phyloP scores from a whole-genome alignment of 2,888 invertebrate genomes.

The Eurytoma californica region DNA sequence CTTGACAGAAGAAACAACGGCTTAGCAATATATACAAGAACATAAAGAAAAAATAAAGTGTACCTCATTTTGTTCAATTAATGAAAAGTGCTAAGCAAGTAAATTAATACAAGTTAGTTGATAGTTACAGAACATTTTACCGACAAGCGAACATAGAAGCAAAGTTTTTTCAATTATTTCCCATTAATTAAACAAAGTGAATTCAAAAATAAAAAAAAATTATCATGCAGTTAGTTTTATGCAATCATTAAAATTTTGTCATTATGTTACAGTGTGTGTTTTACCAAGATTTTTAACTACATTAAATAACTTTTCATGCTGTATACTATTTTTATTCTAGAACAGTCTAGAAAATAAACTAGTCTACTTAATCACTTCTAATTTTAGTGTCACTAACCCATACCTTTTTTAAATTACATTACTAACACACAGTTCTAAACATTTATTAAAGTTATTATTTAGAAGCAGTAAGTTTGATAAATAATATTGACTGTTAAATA shows the following conservation, averaged over 20 bases:
- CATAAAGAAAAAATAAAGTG: background rate
- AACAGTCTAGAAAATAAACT: conserved; percentile 26
- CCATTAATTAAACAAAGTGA: background rate
- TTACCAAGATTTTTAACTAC: conserved; percentile 32
- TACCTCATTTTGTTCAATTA: background rate
- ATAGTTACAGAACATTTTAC: conserved; percentile 20
- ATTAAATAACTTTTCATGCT: conserved; percentile 26
- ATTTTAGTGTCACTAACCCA: conserved; percentile 26
- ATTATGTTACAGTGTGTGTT: conserved; percentile 19
- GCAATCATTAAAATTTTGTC: conserved; percentile 8
- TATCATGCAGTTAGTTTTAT: conserved; percentile 31
- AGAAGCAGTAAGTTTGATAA: conserved; percentile 9
- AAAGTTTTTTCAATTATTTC: background rate
- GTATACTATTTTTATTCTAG: conserved; percentile 3
- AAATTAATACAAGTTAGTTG: conserved; percentile 18
- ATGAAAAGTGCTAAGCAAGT: conserved; percentile 3
- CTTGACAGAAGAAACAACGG: conserved; percentile 42
- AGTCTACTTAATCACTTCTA: conserved; percentile 28
- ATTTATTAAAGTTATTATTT: conserved; percentile 19
- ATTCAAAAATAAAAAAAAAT: conserved; percentile 1
- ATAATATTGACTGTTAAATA: conserved; percentile 7
- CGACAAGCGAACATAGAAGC: conserved; percentile 31
- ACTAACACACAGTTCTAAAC: conserved; percentile 4
- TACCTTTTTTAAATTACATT: conserved; percentile 29
- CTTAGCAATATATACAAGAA: conserved; percentile 17